Conservation (phyloP, 2,113 vertebrate species). For the Rhinoptilus africanus region DNA sequence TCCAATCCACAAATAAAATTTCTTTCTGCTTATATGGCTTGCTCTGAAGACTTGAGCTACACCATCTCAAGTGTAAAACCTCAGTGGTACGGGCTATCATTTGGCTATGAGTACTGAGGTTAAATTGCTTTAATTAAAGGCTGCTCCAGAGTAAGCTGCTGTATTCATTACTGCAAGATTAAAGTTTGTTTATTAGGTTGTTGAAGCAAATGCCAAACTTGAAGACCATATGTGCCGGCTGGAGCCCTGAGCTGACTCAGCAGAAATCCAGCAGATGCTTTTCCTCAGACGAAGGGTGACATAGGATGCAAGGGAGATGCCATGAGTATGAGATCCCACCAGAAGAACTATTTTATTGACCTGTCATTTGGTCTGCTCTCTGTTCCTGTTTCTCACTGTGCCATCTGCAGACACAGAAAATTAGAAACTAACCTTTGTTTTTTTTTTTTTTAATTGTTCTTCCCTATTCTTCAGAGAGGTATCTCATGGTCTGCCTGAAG, state of each 20-base stretch:
- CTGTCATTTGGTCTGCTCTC: not conserved
- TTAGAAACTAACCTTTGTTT: not conserved
- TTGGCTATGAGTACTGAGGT: not conserved
- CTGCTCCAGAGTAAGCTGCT: not conserved
- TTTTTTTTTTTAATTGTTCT: not conserved
- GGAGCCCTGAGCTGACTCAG: not conserved
- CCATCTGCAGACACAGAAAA: not conserved
- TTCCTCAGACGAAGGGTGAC: rapidly evolving
- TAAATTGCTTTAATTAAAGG: slow-evolving; percentile 18
- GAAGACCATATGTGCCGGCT: rapidly evolving
- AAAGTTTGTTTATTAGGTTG: not conserved
- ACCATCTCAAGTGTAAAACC: not conserved
- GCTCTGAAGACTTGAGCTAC: not conserved
- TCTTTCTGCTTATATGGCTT: not conserved
- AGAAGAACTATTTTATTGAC: not conserved
- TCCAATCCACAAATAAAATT: not conserved
- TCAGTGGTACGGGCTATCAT: rapidly evolving
- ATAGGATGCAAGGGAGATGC: not conserved
- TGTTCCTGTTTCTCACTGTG: not conserved
- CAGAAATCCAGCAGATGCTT: not conserved
- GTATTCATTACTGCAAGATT: not conserved
- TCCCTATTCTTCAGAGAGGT: not conserved
- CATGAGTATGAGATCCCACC: not conserved
- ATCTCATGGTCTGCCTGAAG: not conserved
- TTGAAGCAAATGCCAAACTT: not conserved